Evolutionary conservation across 1,140 invertebrate species (phyloP).

Genomic region (Epicauta chinensis): DNA sequence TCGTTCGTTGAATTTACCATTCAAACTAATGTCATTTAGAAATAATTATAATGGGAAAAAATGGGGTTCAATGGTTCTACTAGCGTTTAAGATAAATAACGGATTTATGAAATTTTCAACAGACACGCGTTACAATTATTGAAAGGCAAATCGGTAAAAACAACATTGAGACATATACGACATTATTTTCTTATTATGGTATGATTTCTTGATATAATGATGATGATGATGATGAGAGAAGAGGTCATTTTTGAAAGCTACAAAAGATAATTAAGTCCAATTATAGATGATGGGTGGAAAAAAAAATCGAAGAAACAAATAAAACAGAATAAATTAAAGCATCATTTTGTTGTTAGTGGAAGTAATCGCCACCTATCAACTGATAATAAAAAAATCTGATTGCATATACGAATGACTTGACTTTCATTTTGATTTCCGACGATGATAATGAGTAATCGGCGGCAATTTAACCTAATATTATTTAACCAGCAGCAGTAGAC

Average conservation of each 20-base stretch:
- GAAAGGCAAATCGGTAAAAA: no score
- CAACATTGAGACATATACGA: constrained; percentile 1
- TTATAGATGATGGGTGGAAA: not conserved
- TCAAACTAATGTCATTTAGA: no score
- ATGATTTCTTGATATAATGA: constrained; percentile 4
- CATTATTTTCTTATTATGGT: not conserved
- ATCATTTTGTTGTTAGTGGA: constrained; percentile 9
- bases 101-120: no score
- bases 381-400: not conserved
- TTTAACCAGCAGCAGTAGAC: constrained; percentile 23
- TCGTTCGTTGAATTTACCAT: no score
- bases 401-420: constrained; percentile 2
- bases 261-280: constrained; percentile 6
- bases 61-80: no score
- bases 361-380: constrained; percentile 12
- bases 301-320: no score
- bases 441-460: constrained; percentile 21
- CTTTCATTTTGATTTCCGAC: constrained; percentile 14
- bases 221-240: not conserved
- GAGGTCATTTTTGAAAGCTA: no score
- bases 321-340: constrained; percentile 4
- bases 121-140: no score
- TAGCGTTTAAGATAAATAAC: no score
- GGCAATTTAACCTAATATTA: constrained; percentile 15
- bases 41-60: no score